Conservation (phyloP, 1,140 invertebrate species). For the Atta colombica region DNA sequence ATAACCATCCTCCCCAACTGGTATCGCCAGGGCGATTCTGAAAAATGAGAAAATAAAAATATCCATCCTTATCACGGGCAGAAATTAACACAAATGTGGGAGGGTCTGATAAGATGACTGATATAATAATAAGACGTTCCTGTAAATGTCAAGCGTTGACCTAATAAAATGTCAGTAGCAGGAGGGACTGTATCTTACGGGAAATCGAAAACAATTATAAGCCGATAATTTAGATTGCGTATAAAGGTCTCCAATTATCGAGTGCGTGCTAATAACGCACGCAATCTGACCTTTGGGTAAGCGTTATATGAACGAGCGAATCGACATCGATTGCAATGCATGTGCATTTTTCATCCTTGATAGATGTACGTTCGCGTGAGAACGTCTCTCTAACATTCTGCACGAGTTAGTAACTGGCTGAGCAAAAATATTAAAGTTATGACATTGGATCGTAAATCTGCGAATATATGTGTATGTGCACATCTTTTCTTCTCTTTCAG, state of each 20-base stretch:
- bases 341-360: constrained; percentile 59
- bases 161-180: constrained; percentile 25
- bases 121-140: constrained; percentile 7
- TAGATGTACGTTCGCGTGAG: constrained; percentile 15
- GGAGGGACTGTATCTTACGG: neutral
- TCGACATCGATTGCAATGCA: constrained; percentile 42
- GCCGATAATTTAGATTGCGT: neutral
- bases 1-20: constrained; percentile 83
- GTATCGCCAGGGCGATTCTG: constrained; percentile 90
- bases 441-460: neutral
- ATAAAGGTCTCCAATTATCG: constrained; percentile 46
- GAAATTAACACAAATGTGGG: neutral
- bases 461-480: neutral
- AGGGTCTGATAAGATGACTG: neutral
- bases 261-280: constrained; percentile 48
- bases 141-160: constrained; percentile 16
- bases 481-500: neutral
- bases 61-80: no score
- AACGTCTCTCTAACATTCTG: neutral
- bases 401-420: neutral
- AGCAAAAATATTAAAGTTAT: constrained; percentile 14
- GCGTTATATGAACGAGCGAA: constrained; percentile 37
- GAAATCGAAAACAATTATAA: constrained; percentile 34
- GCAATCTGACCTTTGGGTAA: constrained; percentile 47
- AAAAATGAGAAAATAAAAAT: constrained; percentile 70